Base-by-base conservation (phyloP, 2,113 vertebrate genomes). In the Zosterops japonicus region DNA sequence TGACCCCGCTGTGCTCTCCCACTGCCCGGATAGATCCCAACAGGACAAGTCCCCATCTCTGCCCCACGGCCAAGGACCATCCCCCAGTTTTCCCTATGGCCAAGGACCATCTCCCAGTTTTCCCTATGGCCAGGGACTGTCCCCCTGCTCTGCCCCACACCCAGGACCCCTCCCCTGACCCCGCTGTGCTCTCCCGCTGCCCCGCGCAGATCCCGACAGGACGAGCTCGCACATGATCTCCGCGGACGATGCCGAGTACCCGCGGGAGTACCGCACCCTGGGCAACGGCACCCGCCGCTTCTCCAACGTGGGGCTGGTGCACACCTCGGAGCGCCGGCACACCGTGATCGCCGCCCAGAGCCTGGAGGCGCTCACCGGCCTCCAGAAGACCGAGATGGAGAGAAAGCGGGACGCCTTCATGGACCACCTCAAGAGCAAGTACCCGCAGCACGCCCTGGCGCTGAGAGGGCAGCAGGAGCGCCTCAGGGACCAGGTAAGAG, bases 401-500 rank as follows among this genome's bases (percentile, higher is more conserved):
- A 99, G 99, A 83, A 99, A 99, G 96, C 93, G 99, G 71, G 99
- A 99, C 3, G 99, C 98, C 89, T 99, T 99, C 97, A 99, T 99
- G 99, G 99, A 99, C 91, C 99, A 99, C 96, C 98, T 99, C 95
- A 99, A 99, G 98, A 99, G 97, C 98, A 99, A 99, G 94, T 99
- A 99, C 96, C 99, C 99, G 3, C 99, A 99, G 89, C 99, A 99
- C 77, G 99, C 98, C 72, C 93, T 98, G 93, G 98, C 98, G 78
- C 98, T 99, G 79, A 98, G 99, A 55, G 98, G 99, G 21, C 97
- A 98, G 74, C 98, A 98, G 84, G 99, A 98, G 55, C 89, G 98
- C 21, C 98, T 99, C 68, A 95, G 99, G 24, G 99, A 99, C 80
- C 99, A 99, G 99, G 99, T 99, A 94, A 78, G 96, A 15, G 57